Evolutionary conservation across 1,140 invertebrate species (phyloP).

Genomic region (Bombus sibiricus): DNA sequence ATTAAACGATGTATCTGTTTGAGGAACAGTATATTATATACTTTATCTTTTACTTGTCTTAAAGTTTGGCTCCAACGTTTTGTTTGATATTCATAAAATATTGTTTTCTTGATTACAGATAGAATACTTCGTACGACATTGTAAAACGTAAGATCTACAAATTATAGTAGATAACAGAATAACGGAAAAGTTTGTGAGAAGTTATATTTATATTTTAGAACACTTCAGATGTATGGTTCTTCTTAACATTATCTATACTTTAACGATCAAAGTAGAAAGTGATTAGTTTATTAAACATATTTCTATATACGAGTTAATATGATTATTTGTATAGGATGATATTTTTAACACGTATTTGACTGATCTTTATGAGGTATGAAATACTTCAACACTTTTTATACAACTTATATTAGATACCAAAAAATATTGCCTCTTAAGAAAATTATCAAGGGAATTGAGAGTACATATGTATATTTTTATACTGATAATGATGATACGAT

Average conservation of each 20-base stretch:
- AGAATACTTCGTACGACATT: neutral
- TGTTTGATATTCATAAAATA: neutral
- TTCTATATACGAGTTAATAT: neutral
- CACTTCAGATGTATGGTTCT: neutral
- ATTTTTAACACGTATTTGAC: neutral
- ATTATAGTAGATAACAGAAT: neutral
- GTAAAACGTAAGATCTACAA: neutral
- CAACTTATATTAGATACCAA: too few species aligned
- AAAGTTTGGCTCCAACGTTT: neutral
- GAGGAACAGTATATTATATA: neutral
- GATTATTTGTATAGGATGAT: neutral
- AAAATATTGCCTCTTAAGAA: too few species aligned
- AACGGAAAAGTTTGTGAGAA: neutral
- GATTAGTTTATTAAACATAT: neutral
- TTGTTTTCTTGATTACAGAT: neutral
- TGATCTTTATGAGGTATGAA: too few species aligned
- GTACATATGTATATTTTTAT: too few species aligned
- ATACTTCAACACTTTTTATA: neutral
- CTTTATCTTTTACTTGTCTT: neutral
- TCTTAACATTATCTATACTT: neutral
- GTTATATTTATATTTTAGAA: neutral
- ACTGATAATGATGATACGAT: too few species aligned
- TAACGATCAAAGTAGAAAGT: neutral
- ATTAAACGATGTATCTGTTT: too few species aligned
- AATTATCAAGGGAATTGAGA: too few species aligned